These are phyloP conservation scores for Centropristis striata DNA, from an alignment of 2,113 vertebrate genomes.

Conservation along the genomic window DNA sequence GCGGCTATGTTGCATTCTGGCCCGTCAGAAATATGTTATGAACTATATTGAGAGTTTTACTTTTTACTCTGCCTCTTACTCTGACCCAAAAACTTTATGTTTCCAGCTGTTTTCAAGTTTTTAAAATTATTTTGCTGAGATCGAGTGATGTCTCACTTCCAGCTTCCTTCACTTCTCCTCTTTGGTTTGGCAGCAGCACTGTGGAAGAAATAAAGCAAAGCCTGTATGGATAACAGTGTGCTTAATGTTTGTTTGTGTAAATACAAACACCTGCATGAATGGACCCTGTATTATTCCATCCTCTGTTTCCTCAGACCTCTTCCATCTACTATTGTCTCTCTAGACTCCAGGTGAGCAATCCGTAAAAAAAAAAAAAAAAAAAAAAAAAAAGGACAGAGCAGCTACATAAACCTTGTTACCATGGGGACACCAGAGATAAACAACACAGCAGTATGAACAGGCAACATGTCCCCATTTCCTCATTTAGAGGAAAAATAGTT, in stretches of 20 bases:
- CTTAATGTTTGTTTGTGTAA: conserved; percentile 19
- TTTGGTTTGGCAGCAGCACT: neutral
- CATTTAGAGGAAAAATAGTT: conserved; percentile 28
- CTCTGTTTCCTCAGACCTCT: neutral
- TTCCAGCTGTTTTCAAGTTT: conserved; percentile 6
- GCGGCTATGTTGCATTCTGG: neutral
- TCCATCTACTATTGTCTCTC: neutral
- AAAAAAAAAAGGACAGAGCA: neutral
- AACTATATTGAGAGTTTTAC: neutral
- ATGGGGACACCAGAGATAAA: conserved; percentile 28
- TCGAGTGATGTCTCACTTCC: conserved; percentile 11
- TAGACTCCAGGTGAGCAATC: conserved; percentile 13
- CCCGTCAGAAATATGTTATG: neutral
- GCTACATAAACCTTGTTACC: conserved; percentile 14
- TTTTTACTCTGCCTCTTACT: neutral
- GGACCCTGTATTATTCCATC: neutral
- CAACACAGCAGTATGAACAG: conserved; percentile 15
- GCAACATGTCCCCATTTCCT: conserved; percentile 27
- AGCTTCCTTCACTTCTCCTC: conserved; percentile 17
- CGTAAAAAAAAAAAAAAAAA: neutral
- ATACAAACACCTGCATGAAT: conserved; percentile 16
- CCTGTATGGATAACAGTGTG: neutral
- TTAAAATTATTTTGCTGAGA: conserved; percentile 18
- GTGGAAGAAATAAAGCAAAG: conserved; percentile 23
- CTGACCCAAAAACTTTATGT: conserved; percentile 29